Percentiles rank a stretch among this genome's conserved stretches.
phyloP scores from a whole-genome alignment of 2,797 vertebrate species.

The Coregonus sp. region DNA sequence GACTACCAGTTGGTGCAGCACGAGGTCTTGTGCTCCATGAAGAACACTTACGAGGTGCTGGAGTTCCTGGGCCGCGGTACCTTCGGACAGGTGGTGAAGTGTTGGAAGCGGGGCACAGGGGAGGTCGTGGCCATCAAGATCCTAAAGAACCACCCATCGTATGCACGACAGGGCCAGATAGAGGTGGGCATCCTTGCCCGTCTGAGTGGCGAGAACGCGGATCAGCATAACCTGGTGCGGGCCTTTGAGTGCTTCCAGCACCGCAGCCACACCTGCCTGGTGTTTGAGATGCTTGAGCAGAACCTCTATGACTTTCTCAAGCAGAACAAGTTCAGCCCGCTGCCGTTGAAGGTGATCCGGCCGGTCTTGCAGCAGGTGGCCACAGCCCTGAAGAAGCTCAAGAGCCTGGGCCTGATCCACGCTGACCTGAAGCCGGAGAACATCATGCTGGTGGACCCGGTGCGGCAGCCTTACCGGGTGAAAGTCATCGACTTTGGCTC shows the following conservation, averaged over 20 bases:
- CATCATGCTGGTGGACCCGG: constrained; percentile 98
- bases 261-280: constrained; percentile 95
- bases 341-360: constrained; percentile 96
- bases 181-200: constrained; percentile 97
- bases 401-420: constrained; percentile 96
- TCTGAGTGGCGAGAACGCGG: constrained; percentile 94
- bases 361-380: constrained; percentile 97
- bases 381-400: constrained; percentile 97
- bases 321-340: constrained; percentile 98
- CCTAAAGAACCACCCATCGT: constrained; percentile 97
- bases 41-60: constrained; percentile 97
- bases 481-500: constrained; percentile 99
- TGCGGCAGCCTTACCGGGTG: constrained; percentile 93
- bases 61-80: constrained; percentile 98
- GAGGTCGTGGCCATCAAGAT: constrained; percentile 98
- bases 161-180: constrained; percentile 96
- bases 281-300: constrained; percentile 99
- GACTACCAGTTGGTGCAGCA: constrained; percentile 98
- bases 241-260: constrained; percentile 99
- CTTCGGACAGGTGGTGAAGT: constrained; percentile 98
- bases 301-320: constrained; percentile 99
- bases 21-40: constrained; percentile 95
- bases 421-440: constrained; percentile 99
- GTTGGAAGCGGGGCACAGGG: constrained; percentile 96
- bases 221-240: constrained; percentile 96